Conservation (phyloP, 2,888 invertebrate genomes). For the Onthophagus sagittarius region DNA sequence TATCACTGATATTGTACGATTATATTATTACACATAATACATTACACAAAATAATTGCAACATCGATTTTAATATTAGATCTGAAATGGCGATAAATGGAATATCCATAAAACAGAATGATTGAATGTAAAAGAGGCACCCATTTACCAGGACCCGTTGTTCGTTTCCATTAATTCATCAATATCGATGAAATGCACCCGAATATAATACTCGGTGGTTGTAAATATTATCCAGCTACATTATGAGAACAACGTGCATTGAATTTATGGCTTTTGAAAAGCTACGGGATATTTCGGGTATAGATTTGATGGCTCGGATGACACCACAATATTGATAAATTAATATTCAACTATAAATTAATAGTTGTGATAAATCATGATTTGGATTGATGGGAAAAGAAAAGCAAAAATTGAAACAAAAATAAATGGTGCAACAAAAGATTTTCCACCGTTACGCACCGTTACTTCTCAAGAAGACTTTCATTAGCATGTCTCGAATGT, state of each 20-base stretch:
- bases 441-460: background rate
- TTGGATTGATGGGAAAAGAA: background rate
- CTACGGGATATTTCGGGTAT: background rate
- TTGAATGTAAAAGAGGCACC: background rate
- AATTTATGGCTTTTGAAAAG: background rate
- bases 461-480: background rate
- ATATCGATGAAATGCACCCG: background rate
- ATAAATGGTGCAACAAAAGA: too few species aligned
- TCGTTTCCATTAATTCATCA: background rate
- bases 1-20: too few species aligned
- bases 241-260: background rate
- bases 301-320: background rate
- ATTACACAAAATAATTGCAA: background rate
- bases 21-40: background rate
- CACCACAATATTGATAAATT: background rate
- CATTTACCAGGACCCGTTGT: background rate
- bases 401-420: too few species aligned
- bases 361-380: background rate
- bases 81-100: background rate
- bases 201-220: background rate
- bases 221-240: background rate
- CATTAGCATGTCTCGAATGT: background rate
- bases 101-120: background rate
- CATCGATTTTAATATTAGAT: background rate
- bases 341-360: background rate